phyloP scores from a whole-genome alignment of 2,113 vertebrate species.

The Spheniscus mendiculus region DNA sequence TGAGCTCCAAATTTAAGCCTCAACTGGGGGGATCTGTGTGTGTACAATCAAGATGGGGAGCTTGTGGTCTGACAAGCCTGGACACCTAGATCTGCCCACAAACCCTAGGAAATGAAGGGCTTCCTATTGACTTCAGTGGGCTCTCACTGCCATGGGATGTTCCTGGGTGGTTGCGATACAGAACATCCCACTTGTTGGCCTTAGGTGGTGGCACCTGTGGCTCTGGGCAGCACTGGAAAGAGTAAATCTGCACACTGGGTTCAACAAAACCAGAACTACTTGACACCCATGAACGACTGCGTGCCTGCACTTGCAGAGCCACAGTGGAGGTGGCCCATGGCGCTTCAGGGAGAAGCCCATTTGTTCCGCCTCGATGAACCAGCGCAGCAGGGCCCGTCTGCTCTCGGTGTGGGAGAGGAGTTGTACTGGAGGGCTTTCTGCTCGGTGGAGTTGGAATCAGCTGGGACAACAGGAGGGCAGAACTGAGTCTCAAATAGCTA shows the following conservation, averaged over 20 bases:
- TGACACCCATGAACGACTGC: rapidly evolving
- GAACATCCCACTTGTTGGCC: neutral
- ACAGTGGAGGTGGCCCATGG: neutral
- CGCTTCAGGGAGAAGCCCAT: neutral
- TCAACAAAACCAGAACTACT: neutral
- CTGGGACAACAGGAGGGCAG: neutral
- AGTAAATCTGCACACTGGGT: neutral
- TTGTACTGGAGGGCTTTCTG: neutral
- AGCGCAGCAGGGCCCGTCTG: too few species aligned
- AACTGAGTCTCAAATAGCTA: neutral
- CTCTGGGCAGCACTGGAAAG: neutral
- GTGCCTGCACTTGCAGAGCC: neutral
- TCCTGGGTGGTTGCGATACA: neutral
- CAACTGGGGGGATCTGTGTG: neutral
- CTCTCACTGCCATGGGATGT: rapidly evolving
- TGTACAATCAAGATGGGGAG: neutral
- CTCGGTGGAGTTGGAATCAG: neutral
- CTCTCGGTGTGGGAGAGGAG: neutral
- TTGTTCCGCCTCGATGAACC: neutral
- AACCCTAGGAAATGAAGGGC: neutral
- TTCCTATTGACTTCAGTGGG: neutral
- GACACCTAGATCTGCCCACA: neutral
- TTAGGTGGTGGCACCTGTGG: neutral
- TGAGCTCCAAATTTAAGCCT: neutral
- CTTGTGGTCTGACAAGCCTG: neutral